Evolutionary conservation across 2,888 invertebrate species (phyloP).

Genomic region (Eupithecia dodoneata): DNA sequence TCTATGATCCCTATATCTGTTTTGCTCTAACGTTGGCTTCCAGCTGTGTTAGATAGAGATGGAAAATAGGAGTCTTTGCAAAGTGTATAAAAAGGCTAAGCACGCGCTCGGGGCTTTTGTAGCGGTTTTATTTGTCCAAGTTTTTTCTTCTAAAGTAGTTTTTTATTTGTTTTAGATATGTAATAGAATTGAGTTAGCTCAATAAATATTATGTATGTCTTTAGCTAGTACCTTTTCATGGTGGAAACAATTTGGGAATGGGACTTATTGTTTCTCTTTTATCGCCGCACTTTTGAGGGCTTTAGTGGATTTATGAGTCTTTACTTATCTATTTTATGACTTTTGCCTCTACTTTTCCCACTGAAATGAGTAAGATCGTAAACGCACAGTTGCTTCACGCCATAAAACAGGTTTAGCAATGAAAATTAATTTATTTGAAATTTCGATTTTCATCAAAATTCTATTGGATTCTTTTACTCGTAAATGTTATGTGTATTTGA

Average conservation of each 20-base stretch:
- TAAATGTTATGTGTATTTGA: constrained; percentile 20
- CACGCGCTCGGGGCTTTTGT: constrained; percentile 35
- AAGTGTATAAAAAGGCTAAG: constrained; percentile 33
- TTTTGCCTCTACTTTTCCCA: constrained; percentile 13
- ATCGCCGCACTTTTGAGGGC: not conserved
- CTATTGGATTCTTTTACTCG: constrained; percentile 19
- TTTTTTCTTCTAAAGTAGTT: constrained; percentile 18
- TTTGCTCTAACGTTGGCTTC: constrained; percentile 51
- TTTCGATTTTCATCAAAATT: constrained; percentile 17
- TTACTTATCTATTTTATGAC: constrained; percentile 20
- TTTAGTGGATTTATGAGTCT: not conserved
- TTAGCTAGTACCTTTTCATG: not conserved
- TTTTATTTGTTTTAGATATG: constrained; percentile 16
- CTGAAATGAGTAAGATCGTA: constrained; percentile 45
- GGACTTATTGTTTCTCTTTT: constrained; percentile 5
- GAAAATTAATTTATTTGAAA: constrained; percentile 28
- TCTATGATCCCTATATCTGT: constrained; percentile 72
- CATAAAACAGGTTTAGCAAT: constrained; percentile 24
- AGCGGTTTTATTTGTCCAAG: constrained; percentile 24
- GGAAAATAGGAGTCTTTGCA: constrained; percentile 43
- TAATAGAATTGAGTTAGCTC: constrained; percentile 20
- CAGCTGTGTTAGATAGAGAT: constrained; percentile 51
- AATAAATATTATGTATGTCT: not conserved
- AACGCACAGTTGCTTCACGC: constrained; percentile 39
- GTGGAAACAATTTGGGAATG: constrained; percentile 1